These are phyloP conservation scores for Prolemur simus DNA, from an alignment of 2,113 vertebrate species.

Conservation along the genomic window DNA sequence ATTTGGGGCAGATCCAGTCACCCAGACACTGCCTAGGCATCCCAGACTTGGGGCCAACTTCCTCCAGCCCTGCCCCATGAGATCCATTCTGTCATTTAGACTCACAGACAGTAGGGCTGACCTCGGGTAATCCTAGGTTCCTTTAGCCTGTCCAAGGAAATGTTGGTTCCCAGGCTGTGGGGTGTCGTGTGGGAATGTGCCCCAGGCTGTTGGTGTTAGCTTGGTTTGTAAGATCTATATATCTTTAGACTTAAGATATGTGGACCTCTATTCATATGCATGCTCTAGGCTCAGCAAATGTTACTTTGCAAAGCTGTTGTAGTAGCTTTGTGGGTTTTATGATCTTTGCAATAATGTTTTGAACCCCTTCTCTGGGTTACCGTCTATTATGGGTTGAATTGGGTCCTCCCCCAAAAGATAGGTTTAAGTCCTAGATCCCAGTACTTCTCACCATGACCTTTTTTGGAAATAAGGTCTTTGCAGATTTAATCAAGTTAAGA, in stretches of 20 bases:
- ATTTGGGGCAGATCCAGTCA: not conserved
- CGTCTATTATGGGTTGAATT: not conserved
- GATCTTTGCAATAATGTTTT: not conserved
- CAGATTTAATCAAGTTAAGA: not conserved
- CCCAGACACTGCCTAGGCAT: not conserved
- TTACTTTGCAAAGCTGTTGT: not conserved
- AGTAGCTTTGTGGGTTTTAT: not conserved
- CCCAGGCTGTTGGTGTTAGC: not conserved
- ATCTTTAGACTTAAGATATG: not conserved
- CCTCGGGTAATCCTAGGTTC: not conserved
- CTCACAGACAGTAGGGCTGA: not conserved
- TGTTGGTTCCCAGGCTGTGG: not conserved
- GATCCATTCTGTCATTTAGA: not conserved
- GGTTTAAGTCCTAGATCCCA: not conserved
- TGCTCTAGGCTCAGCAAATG: not conserved
- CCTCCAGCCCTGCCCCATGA: not conserved
- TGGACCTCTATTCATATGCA: not conserved
- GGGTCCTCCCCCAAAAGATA: not conserved
- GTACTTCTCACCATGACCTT: not conserved
- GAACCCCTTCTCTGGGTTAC: not conserved
- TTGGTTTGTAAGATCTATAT: not conserved
- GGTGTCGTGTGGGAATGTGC: not conserved
- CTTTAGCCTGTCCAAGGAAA: not conserved
- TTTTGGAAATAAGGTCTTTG: not conserved
- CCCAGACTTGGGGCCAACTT: not conserved